These are phyloP conservation scores for Eupsilia transversa DNA, from an alignment of 2,888 invertebrate species.

Conservation along the genomic window DNA sequence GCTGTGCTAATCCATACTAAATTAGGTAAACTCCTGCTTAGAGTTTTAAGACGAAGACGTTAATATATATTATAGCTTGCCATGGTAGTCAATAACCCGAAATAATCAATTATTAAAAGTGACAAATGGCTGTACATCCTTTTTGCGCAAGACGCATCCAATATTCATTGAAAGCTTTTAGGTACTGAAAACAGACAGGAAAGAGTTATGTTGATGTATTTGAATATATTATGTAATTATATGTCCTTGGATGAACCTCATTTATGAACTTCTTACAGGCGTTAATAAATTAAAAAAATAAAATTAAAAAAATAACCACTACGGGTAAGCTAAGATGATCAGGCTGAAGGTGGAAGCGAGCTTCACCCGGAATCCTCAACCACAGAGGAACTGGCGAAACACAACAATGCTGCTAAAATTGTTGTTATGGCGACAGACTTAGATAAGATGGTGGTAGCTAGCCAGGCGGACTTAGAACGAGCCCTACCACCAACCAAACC, in stretches of 20 bases:
- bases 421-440: too few relatives aligned
- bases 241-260: background rate
- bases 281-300: too few relatives aligned
- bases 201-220: background rate
- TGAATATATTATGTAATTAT: too few relatives aligned
- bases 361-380: too few relatives aligned
- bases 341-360: too few relatives aligned
- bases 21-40: background rate
- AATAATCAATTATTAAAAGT: constrained; percentile 22
- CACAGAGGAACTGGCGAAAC: too few relatives aligned
- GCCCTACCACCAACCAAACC: too few relatives aligned
- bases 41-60: background rate
- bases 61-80: background rate
- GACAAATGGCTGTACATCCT: constrained; percentile 4
- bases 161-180: constrained; percentile 12
- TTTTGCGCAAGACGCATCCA: background rate
- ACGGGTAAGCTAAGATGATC: too few relatives aligned
- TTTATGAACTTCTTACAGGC: background rate
- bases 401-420: too few relatives aligned
- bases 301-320: too few relatives aligned
- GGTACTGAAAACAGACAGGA: background rate
- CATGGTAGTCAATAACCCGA: constrained; percentile 5
- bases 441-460: too few relatives aligned
- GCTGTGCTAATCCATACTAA: background rate
- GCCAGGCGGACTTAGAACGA: too few relatives aligned